Evolutionary conservation across 2,797 vertebrate species (phyloP), one percentile per base, ranked within the genome.

Genomic region (Silurus lanzhouensis): DNA sequence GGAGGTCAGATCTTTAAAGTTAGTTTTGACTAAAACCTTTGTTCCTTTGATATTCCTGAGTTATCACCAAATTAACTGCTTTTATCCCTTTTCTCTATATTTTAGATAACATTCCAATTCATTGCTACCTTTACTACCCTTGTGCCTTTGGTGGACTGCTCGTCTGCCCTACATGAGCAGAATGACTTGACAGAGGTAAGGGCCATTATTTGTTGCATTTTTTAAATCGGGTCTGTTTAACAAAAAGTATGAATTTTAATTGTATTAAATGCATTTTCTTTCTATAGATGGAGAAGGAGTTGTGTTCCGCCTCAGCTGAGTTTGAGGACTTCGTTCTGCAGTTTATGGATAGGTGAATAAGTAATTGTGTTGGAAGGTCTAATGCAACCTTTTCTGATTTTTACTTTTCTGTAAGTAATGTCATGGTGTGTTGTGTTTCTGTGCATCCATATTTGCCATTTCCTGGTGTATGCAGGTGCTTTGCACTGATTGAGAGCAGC

Each of bases 61-160:
- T 25, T 70, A 5, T 58, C 31, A 22, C 1, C 17, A 72, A 60
- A 46, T 8, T 77, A 25, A 44, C n/a, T 44, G 19, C 5, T 22
- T 15, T 31, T 25, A 17, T 13, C 17, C 38, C 20, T 55, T 81
- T 89, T 60, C 25, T 79, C 38, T 31, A 7, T 31, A 48, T 86
- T 92, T 91, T 93, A 99, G 98, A 98, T 99, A 93, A 99, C 97
- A 91, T 99, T 99, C 96, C 98, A 99, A 93, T 99, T 99, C 94
- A 99, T 99, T 93, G 96, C 97, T 93, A 99, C 98, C 38, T 99
- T 99, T 95, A 97, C 97, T 91, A 98, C 98, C 90, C 94, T 99
- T 93, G 97, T 99, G 96, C 98, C 98, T 97, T 97, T 99, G 95
- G 97, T 98, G 91, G 98, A 99, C 90, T 99, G 98, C 92, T 99